Evolutionary conservation across 2,888 invertebrate species (phyloP), one percentile per base, ranked within the genome.

Genomic region (Cryptocephalus primarius): DNA sequence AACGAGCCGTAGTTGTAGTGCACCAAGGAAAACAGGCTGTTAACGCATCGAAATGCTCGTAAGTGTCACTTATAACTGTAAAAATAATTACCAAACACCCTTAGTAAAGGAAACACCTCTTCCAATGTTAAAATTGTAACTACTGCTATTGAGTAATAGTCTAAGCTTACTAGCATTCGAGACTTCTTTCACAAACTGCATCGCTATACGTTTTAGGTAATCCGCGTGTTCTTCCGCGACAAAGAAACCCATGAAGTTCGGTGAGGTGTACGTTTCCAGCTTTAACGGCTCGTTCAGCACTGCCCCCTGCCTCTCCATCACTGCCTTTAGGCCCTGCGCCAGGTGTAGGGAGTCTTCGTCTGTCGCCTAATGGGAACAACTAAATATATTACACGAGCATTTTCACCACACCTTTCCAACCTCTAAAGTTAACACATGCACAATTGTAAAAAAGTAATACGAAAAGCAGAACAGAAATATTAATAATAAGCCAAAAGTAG

Each of bases 161-260:
- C 22, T 22, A 22, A 2, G 22, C 82, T 78, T 75, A 85, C 85
- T 81, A 62, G 83, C 76, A 61, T 81, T 79, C 43, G 83, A 80
- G 11, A 88, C 81, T 72, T 87, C 85, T 68, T 85, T 85, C 32
- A 86, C 85, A 73, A 86, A 89, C 62, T 85, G 82, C 57, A 83
- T 75, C 2, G 89, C 85, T 55, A 91, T 75, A 55, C 82, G 77
- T 65, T 85, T 86, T 47, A 92, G 72, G 66, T 86, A 83, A 55
- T 85, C 84, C 0, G 88, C 87, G 71, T 87, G 85, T 52, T 84
- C 79, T 56, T 90, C 87, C 10, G 83, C 83, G 2, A 92, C 82
- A 71, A 92, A 92, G 42, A 91, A 78, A 0, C 92, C 93, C 83
- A 93, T 89, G 66, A 91, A 93, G 69, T 90, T 91, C 12, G 83